A percentile compares a stretch with the other conserved stretches of the same genome.
phyloP scores from a whole-genome alignment of 2,113 vertebrate genomes.

The Capreolus pygargus region DNA sequence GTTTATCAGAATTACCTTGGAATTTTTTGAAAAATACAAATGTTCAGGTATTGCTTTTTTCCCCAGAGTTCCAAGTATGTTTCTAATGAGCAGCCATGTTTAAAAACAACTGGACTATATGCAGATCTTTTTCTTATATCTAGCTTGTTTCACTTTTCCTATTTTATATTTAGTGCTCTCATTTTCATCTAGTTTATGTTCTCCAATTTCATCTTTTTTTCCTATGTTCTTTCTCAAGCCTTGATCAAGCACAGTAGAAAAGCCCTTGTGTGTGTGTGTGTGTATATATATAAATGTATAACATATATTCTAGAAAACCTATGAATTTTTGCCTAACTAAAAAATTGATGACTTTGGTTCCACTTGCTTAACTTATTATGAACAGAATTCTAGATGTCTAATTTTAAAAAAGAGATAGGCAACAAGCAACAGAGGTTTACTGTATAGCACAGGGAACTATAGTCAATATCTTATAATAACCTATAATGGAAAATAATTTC shows the following conservation, averaged over 20 bases:
- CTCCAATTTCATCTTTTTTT: not conserved
- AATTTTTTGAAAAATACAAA: not conserved
- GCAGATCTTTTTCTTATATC: not conserved
- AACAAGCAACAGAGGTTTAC: not conserved
- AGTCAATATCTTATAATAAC: not conserved
- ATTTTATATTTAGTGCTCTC: not conserved
- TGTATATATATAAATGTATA: not conserved
- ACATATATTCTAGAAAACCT: not conserved
- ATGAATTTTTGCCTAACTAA: not conserved
- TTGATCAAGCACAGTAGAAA: not conserved
- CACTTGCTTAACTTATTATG: not conserved
- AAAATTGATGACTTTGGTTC: not conserved
- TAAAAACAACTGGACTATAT: not conserved
- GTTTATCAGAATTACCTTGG: not conserved
- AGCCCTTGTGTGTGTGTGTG: not conserved
- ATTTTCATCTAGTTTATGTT: not conserved
- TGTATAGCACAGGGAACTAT: not conserved
- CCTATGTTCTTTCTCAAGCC: not conserved
- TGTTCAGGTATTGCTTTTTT: not conserved
- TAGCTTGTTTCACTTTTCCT: not conserved
- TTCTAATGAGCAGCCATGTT: not conserved
- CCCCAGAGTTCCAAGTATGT: not conserved
- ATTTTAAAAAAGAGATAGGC: not conserved
- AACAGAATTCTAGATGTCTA: not conserved
- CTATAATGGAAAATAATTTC: not conserved